Percentiles rank a stretch among this genome's conserved stretches.
Evolutionary conservation across 2,888 invertebrate genomes (phyloP).

Genomic region (Nomada goodeniana): DNA sequence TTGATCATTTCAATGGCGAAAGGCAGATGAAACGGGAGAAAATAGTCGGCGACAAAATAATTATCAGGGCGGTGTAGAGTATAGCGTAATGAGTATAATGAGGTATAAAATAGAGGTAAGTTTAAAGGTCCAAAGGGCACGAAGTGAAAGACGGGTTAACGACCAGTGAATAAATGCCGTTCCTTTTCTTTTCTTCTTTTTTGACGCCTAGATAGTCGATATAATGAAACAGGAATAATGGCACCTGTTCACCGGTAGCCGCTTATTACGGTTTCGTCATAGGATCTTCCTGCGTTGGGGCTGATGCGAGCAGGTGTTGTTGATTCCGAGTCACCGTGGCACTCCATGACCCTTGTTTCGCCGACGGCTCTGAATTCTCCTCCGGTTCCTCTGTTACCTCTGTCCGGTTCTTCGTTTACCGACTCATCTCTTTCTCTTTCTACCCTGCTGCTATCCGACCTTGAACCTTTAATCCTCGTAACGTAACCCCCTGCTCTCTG

Average conservation of each 20-base stretch:
- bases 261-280: slow-evolving; percentile 63
- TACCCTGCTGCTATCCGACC: slow-evolving; percentile 54
- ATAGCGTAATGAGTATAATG: too few species aligned
- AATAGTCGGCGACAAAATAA: not conserved
- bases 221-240: slow-evolving; percentile 73
- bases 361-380: slow-evolving; percentile 46
- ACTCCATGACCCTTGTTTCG: slow-evolving; percentile 52
- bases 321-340: slow-evolving; percentile 23
- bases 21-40: not conserved
- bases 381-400: slow-evolving; percentile 17
- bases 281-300: slow-evolving; percentile 24
- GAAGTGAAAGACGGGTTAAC: slow-evolving; percentile 5
- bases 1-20: not conserved
- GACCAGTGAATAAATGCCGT: slow-evolving; percentile 20
- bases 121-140: too few species aligned
- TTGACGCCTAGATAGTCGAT: not conserved
- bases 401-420: slow-evolving; percentile 38
- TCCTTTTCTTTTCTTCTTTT: not conserved
- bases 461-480: slow-evolving; percentile 66
- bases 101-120: too few species aligned
- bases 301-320: slow-evolving; percentile 48
- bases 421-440: slow-evolving; percentile 25
- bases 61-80: too few species aligned
- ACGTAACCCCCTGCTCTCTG: slow-evolving; percentile 34
- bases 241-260: slow-evolving; percentile 69